Percentiles rank a stretch among this genome's conserved stretches.
These are phyloP conservation scores for Myotis myotis DNA, from an alignment of 2,797 vertebrate species.

Conservation along the genomic window DNA sequence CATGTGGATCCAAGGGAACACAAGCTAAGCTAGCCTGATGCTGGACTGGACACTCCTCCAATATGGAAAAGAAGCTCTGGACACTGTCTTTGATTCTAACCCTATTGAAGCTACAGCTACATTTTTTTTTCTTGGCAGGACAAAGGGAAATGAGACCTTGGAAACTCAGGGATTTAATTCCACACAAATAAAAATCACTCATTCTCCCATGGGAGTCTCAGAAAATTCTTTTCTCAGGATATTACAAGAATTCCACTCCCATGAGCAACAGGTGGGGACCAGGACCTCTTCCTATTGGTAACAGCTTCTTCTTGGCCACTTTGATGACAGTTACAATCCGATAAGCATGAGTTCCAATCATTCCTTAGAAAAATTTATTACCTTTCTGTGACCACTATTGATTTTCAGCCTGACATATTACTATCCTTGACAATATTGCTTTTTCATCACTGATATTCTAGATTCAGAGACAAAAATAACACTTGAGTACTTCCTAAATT, in stretches of 20 bases:
- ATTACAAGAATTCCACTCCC: background rate
- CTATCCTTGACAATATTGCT: constrained; percentile 43
- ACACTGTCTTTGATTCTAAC: background rate
- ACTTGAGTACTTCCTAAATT: constrained; percentile 44
- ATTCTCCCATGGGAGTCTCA: background rate
- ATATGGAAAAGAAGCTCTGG: background rate
- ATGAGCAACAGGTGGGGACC: background rate
- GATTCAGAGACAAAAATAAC: constrained; percentile 53
- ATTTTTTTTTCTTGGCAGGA: background rate
- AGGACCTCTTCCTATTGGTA: background rate
- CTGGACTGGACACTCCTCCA: background rate
- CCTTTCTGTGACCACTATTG: constrained; percentile 48
- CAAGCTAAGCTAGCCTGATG: background rate
- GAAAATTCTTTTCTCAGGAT: background rate
- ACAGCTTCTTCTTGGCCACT: background rate
- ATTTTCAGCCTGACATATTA: constrained; percentile 62
- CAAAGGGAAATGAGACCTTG: background rate
- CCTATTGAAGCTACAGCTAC: background rate
- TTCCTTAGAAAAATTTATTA: constrained; percentile 61
- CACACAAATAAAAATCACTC: background rate
- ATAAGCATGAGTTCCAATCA: constrained; percentile 2
- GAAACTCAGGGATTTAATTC: background rate
- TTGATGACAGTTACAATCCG: constrained; percentile 51
- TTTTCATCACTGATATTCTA: constrained; percentile 57
- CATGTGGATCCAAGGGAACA: background rate